phyloP scores from a whole-genome alignment of 2,113 vertebrate species.

The Antechinus flavipes region DNA sequence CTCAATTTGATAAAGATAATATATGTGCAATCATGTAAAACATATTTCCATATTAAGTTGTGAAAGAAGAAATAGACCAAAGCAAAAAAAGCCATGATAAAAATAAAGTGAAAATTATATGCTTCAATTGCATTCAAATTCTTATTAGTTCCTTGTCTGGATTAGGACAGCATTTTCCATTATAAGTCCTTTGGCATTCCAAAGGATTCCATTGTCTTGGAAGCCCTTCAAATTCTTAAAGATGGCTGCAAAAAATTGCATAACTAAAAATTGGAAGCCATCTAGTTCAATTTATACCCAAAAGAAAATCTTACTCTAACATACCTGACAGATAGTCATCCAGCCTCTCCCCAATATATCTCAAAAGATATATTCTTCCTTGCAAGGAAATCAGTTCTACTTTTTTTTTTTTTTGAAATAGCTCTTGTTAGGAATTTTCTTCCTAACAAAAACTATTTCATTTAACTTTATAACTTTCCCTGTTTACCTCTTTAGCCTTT shows the following conservation, averaged over 20 bases:
- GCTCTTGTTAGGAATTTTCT: not conserved
- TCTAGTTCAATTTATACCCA: not conserved
- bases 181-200: not conserved
- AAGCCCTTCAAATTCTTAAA: not conserved
- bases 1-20: not conserved
- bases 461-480: not conserved
- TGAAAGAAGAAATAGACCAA: not conserved
- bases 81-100: not conserved
- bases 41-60: not conserved
- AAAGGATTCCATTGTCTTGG: not conserved
- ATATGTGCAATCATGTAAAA: not conserved
- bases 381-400: not conserved
- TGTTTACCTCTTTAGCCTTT: not conserved
- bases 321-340: not conserved
- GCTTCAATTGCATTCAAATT: not conserved
- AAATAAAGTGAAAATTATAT: not conserved
- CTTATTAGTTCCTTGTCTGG: not conserved
- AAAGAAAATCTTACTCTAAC: not conserved
- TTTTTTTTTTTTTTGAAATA: not conserved
- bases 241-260: not conserved
- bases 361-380: not conserved
- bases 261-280: not conserved
- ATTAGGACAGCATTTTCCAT: not conserved
- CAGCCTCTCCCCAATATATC: not conserved
- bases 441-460: not conserved